Conservation (phyloP, 2,113 vertebrate genomes). For the Psittacula cyanocephala region DNA sequence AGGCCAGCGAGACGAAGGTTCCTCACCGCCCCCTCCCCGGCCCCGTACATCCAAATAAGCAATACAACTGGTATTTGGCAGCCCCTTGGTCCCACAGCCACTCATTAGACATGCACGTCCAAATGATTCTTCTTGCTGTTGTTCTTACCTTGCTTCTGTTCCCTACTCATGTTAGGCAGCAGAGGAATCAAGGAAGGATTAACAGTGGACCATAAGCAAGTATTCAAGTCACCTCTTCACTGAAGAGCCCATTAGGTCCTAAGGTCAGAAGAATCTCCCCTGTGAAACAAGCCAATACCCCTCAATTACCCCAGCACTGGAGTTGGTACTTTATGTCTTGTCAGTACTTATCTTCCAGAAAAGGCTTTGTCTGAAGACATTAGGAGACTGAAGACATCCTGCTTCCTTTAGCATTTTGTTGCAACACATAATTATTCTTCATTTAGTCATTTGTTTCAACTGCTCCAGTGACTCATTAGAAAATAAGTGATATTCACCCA, state of each 20-base stretch:
- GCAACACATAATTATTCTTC: neutral
- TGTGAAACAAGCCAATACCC: neutral
- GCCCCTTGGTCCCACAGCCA: neutral
- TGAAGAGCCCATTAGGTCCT: neutral
- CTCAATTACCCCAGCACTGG: neutral
- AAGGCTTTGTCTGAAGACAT: neutral
- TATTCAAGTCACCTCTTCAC: neutral
- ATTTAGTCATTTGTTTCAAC: constrained; percentile 5
- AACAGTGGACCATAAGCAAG: neutral
- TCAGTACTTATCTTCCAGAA: neutral
- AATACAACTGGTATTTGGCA: neutral
- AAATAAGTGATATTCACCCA: neutral
- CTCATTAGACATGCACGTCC: neutral
- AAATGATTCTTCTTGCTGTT: neutral
- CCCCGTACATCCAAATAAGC: neutral
- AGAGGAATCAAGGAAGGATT: neutral
- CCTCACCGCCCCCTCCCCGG: too few species aligned
- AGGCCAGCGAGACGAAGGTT: neutral
- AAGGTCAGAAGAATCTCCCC: neutral
- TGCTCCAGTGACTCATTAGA: neutral
- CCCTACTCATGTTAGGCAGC: neutral
- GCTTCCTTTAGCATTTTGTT: neutral
- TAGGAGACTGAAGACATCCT: neutral
- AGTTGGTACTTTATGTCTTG: accelerated
- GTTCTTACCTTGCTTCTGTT: neutral